phyloP scores from a whole-genome alignment of 2,888 invertebrate genomes.

The Noctua janthina region DNA sequence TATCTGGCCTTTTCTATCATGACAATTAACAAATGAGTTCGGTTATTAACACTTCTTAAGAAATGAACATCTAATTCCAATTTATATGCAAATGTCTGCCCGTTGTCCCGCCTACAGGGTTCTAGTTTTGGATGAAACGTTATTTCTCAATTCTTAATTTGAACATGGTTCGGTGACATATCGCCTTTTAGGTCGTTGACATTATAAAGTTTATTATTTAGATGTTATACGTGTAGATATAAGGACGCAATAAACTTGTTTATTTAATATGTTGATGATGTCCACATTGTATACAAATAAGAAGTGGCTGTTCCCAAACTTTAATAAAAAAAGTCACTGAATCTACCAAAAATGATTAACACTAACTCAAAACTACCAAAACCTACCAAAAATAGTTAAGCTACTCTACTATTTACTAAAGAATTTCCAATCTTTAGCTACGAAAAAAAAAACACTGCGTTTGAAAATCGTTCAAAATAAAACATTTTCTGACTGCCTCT shows the following conservation, averaged over 20 bases:
- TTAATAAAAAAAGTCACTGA: not conserved
- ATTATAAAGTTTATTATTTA: constrained; percentile 14
- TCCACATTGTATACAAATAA: not conserved
- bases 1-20: not conserved
- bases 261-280: not conserved
- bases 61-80: constrained; percentile 15
- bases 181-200: constrained; percentile 48
- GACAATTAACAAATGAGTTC: constrained; percentile 2
- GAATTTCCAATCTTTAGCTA: not conserved
- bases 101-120: constrained; percentile 33
- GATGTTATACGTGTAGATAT: not conserved
- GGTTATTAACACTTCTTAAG: not conserved
- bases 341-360: not conserved
- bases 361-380: not conserved
- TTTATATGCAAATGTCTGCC: constrained; percentile 35
- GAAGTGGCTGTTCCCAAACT: not conserved
- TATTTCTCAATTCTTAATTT: constrained; percentile 50
- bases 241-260: not conserved
- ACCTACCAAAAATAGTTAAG: not conserved
- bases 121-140: constrained; percentile 31
- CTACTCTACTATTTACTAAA: not conserved
- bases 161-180: constrained; percentile 28
- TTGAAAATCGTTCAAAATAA: constrained; percentile 4
- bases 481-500: constrained; percentile 12
- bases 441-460: not conserved